Percentiles rank a stretch among this genome's conserved stretches.
Evolutionary conservation across 2,888 invertebrate genomes (phyloP).

Genomic region (Dryocosmus kuriphilus): DNA sequence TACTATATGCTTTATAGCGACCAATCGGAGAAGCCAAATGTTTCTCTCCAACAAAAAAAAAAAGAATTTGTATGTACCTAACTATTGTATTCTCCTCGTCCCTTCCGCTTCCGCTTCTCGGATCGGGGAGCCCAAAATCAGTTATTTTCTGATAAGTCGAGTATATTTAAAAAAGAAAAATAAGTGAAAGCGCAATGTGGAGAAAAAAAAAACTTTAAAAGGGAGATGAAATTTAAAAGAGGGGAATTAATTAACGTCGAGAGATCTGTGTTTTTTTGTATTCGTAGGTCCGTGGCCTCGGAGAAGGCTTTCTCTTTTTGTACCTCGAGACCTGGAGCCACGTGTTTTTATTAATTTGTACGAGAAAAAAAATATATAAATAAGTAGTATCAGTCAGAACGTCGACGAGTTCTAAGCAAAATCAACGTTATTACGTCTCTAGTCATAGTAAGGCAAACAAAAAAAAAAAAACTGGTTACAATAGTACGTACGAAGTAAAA

Average conservation of each 20-base stretch:
- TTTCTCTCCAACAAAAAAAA: constrained; percentile 42
- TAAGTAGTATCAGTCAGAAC: constrained; percentile 58
- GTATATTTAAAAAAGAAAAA: not conserved
- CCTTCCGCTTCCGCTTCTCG: constrained; percentile 25
- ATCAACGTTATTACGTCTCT: constrained; percentile 70
- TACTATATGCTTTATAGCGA: constrained; percentile 61
- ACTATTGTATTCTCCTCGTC: constrained; percentile 36
- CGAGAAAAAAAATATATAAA: constrained; percentile 46
- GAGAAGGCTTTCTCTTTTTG: constrained; percentile 43
- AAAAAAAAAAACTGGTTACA: constrained; percentile 49
- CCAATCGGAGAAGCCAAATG: constrained; percentile 46
- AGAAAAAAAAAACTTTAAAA: constrained; percentile 3
- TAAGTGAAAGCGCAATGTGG: not conserved
- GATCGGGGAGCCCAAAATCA: constrained; percentile 26
- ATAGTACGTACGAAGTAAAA: constrained; percentile 44
- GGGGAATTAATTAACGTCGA: not conserved
- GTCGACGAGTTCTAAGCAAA: constrained; percentile 60
- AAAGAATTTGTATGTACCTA: constrained; percentile 33
- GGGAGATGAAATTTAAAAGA: not conserved
- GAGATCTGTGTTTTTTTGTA: constrained; percentile 41
- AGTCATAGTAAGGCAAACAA: constrained; percentile 68
- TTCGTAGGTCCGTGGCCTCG: constrained; percentile 45
- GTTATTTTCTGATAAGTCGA: constrained; percentile 21
- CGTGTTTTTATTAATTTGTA: constrained; percentile 59
- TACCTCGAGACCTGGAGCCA: constrained; percentile 64